Evolutionary conservation across 2,113 vertebrate genomes (phyloP).

Genomic region (Catharus fuscescens): DNA sequence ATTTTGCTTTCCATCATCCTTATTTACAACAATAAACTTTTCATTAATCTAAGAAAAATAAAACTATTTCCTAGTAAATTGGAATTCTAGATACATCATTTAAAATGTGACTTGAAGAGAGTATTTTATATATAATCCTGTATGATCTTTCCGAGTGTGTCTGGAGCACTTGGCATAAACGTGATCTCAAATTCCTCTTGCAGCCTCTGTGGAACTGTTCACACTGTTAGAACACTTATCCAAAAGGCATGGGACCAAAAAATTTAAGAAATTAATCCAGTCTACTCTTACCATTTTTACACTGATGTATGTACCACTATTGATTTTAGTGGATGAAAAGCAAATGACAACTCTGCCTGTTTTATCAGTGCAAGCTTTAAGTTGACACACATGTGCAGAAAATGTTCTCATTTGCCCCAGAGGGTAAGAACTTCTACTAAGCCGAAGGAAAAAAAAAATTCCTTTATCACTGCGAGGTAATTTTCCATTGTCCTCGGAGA

Average conservation of each 20-base stretch:
- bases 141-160: neutral
- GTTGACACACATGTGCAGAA: neutral
- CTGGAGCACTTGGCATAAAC: neutral
- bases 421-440: neutral
- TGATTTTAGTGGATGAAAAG: neutral
- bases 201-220: neutral
- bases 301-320: neutral
- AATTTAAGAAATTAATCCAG: neutral
- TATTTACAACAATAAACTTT: neutral
- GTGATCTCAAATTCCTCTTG: neutral
- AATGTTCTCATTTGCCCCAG: neutral
- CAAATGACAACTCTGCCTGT: neutral
- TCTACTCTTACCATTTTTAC: neutral
- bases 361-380: neutral
- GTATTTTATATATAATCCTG: neutral
- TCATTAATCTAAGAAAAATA: neutral
- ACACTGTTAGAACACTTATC: neutral
- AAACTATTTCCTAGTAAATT: neutral
- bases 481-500: neutral
- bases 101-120: neutral
- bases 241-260: neutral
- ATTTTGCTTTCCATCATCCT: neutral
- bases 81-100: neutral
- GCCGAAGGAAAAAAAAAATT: neutral
- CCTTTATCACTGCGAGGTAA: neutral